A percentile compares a stretch with the other conserved stretches of the same genome.
These are phyloP conservation scores for Xestia ashworthii DNA, from an alignment of 2,888 invertebrate genomes.

Conservation along the genomic window DNA sequence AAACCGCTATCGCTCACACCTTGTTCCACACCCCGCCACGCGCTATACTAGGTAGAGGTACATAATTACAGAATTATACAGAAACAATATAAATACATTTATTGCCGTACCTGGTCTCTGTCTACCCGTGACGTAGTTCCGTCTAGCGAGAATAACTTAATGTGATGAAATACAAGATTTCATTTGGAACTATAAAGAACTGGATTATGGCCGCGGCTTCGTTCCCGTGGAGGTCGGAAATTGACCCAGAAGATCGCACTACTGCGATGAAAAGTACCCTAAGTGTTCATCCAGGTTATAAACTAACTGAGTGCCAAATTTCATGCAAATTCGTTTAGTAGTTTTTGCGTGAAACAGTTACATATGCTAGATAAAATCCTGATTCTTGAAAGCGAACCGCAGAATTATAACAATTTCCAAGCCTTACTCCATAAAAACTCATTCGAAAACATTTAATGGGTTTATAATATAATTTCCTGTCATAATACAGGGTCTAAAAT, in stretches of 20 bases:
- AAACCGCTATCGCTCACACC: not conserved
- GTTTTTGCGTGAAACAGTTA: too few species aligned
- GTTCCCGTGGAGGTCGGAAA: too few species aligned
- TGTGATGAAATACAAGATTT: constrained; percentile 3
- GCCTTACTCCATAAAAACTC: not conserved
- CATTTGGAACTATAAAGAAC: not conserved
- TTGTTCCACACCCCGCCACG: constrained; percentile 47
- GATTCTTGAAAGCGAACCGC: not conserved
- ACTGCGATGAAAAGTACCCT: too few species aligned
- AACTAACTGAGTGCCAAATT: too few species aligned
- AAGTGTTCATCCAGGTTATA: too few species aligned
- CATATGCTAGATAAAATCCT: not conserved
- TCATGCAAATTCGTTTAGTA: too few species aligned
- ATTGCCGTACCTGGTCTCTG: constrained; percentile 48
- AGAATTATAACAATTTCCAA: not conserved
- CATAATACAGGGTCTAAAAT: not conserved
- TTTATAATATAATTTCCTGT: constrained; percentile 13
- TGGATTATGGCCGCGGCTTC: not conserved
- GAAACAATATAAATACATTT: constrained; percentile 37
- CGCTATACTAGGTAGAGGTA: constrained; percentile 24
- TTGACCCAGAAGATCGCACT: too few species aligned
- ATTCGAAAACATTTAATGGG: not conserved
- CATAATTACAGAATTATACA: constrained; percentile 40
- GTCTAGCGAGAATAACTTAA: not conserved
- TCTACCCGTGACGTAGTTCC: constrained; percentile 32